A percentile compares a stretch with the other conserved stretches of the same genome.
These are phyloP conservation scores for Eilema griseolum DNA, from an alignment of 2,888 invertebrate species.

Conservation along the genomic window DNA sequence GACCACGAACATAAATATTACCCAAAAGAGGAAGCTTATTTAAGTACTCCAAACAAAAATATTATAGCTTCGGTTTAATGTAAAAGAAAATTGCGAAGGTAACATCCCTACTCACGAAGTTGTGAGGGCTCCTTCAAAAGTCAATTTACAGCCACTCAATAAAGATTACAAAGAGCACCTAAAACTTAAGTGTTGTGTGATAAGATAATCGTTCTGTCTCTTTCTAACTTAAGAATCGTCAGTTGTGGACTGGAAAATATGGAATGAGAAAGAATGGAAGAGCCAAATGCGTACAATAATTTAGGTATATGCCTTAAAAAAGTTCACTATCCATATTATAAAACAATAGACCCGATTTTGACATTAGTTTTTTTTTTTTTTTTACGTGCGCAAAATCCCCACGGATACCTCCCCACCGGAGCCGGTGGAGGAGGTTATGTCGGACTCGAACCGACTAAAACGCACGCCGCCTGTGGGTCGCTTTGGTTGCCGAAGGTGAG, in stretches of 20 bases:
- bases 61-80: conserved; percentile 40
- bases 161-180: conserved; percentile 66
- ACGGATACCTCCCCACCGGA: too few relatives aligned
- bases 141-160: conserved; percentile 71
- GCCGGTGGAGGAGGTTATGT: too few relatives aligned
- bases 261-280: conserved; percentile 48
- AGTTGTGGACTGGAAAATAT: conserved; percentile 45
- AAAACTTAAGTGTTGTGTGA: conserved; percentile 67
- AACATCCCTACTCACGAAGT: conserved; percentile 38
- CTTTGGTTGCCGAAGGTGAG: too few relatives aligned
- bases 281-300: conserved; percentile 12
- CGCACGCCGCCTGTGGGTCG: too few relatives aligned
- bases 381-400: too few relatives aligned
- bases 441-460: too few relatives aligned
- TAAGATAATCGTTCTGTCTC: conserved; percentile 64
- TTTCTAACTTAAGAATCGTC: conserved; percentile 54
- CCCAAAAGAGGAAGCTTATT: conserved; percentile 38
- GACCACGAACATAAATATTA: conserved; percentile 39
- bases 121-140: conserved; percentile 52
- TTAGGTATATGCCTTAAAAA: not conserved
- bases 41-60: conserved; percentile 40
- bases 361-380: too few relatives aligned
- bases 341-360: not conserved
- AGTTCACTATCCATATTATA: not conserved
- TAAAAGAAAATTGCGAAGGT: conserved; percentile 38